Evolutionary conservation across 2,888 invertebrate genomes (phyloP).

Genomic region (Lasioglossum oenotherae): DNA sequence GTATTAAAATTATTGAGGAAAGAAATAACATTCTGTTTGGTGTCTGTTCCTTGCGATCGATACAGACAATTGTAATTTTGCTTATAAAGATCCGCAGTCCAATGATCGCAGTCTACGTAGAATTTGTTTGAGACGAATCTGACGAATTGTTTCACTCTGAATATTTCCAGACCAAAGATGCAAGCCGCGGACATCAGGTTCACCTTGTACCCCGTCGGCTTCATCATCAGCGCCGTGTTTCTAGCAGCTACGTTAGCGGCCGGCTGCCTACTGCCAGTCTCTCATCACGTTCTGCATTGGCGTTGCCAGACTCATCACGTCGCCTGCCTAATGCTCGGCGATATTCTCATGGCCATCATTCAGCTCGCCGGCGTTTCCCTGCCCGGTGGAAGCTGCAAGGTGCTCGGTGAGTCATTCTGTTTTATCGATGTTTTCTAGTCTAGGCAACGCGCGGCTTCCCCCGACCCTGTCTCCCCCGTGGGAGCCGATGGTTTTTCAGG

Average conservation of each 20-base stretch:
- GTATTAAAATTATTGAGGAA: no score
- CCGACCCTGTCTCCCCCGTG: slow-evolving; percentile 33
- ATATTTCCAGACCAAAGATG: slow-evolving; percentile 67
- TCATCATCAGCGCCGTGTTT: slow-evolving; percentile 93
- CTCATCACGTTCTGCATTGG: slow-evolving; percentile 95
- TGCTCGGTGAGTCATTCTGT: slow-evolving; percentile 87
- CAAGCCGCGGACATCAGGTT: slow-evolving; percentile 86
- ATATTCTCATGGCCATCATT: slow-evolving; percentile 91
- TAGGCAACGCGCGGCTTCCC: background rate
- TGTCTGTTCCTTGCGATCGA: no score
- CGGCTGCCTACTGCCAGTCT: slow-evolving; percentile 91
- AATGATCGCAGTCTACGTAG: no score
- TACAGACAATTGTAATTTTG: no score
- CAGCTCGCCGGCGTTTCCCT: slow-evolving; percentile 89
- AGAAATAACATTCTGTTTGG: no score
- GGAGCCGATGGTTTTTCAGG: slow-evolving; percentile 19
- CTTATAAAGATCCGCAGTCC: no score
- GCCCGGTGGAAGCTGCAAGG: slow-evolving; percentile 88
- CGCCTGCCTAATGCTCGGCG: slow-evolving; percentile 92
- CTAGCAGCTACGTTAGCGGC: slow-evolving; percentile 92
- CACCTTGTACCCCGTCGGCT: slow-evolving; percentile 90
- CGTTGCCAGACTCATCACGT: slow-evolving; percentile 95
- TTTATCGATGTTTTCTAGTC: slow-evolving; percentile 47
- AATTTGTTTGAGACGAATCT: background rate
- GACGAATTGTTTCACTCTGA: background rate